Percentiles rank a stretch among this genome's conserved stretches.
phyloP scores from a whole-genome alignment of 2,888 invertebrate species.

The Caenorhabditis virilis region DNA sequence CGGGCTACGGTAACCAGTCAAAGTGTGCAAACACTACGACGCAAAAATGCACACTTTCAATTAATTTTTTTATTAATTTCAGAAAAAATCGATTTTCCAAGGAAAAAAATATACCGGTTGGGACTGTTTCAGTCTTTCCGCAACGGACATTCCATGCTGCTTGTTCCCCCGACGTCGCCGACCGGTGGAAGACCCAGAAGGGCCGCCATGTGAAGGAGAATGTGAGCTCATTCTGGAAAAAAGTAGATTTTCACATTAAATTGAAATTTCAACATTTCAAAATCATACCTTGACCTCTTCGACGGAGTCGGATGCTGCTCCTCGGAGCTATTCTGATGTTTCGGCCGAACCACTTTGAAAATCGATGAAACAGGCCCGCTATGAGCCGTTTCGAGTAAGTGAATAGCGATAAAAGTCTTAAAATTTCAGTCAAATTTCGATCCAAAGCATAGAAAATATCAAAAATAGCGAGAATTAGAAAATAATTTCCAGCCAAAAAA shows the following conservation, averaged over 20 bases:
- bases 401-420: too few species aligned
- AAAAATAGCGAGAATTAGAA: too few species aligned
- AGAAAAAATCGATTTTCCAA: neutral
- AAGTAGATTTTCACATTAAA: neutral
- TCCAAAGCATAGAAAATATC: too few species aligned
- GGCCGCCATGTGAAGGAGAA: neutral
- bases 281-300: constrained; percentile 3
- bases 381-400: too few species aligned
- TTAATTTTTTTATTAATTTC: neutral
- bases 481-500: too few species aligned
- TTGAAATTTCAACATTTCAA: neutral
- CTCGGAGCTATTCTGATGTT: neutral
- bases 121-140: constrained; percentile 1
- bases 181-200: neutral
- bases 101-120: neutral
- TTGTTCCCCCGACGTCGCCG: neutral
- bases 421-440: too few species aligned
- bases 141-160: constrained; percentile 4
- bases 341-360: constrained; percentile 10
- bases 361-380: too few species aligned
- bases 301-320: constrained; percentile 5
- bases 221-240: constrained; percentile 5
- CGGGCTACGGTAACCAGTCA: too few species aligned
- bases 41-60: neutral
- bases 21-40: neutral